These are phyloP conservation scores for Lasioglossum villosulum DNA, from an alignment of 2,888 invertebrate genomes.

Conservation along the genomic window DNA sequence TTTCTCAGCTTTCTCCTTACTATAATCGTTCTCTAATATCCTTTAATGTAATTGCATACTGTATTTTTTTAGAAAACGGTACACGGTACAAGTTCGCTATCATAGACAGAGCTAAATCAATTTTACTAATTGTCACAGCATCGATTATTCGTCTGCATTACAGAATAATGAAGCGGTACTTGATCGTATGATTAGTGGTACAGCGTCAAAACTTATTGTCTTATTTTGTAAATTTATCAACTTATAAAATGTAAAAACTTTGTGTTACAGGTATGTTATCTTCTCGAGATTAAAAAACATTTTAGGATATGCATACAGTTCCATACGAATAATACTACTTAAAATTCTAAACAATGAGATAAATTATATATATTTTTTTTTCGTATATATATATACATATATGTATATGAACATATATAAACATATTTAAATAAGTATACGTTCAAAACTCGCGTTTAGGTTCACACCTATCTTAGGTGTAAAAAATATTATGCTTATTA, in stretches of 20 bases:
- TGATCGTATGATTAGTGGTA: constrained; percentile 23
- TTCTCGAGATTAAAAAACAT: constrained; percentile 41
- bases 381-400: neutral
- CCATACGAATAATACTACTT: constrained; percentile 50
- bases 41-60: constrained; percentile 10
- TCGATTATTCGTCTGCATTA: constrained; percentile 15
- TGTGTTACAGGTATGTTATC: constrained; percentile 20
- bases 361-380: constrained; percentile 39
- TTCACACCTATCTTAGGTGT: constrained; percentile 33
- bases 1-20: neutral
- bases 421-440: constrained; percentile 54
- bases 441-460: constrained; percentile 32
- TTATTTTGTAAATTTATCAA: constrained; percentile 45
- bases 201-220: constrained; percentile 53
- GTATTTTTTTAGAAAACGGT: constrained; percentile 25
- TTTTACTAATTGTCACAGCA: constrained; percentile 5
- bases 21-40: constrained; percentile 8
- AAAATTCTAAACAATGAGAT: constrained; percentile 42
- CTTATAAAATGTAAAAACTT: constrained; percentile 56
- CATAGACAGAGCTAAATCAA: constrained; percentile 2
- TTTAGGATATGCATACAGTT: constrained; percentile 43
- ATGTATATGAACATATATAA: constrained; percentile 13
- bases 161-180: constrained; percentile 30
- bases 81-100: constrained; percentile 20
- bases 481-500: constrained; percentile 43